A percentile compares a stretch with the other conserved stretches of the same genome.
Evolutionary conservation across 2,888 invertebrate genomes (phyloP).

Genomic region (Volucella zonaria): DNA sequence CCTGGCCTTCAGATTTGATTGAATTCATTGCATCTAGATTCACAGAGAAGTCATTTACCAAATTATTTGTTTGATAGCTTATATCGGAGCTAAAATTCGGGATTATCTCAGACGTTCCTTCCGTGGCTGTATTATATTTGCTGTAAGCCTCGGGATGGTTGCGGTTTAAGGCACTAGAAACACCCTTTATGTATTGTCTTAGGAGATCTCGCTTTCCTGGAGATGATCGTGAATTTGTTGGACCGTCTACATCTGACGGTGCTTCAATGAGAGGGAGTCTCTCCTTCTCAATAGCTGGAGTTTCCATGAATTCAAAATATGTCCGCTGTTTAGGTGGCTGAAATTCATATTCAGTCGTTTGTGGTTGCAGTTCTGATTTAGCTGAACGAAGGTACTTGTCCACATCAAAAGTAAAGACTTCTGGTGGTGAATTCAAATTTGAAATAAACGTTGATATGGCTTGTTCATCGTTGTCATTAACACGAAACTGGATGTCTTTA

Average conservation of each 20-base stretch:
- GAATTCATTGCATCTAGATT: conserved; percentile 58
- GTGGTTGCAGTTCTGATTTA: conserved; percentile 29
- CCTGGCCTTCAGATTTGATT: conserved; percentile 25
- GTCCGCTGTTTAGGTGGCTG: conserved; percentile 55
- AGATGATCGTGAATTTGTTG: conserved; percentile 4
- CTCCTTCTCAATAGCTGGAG: conserved; percentile 65
- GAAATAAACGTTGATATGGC: conserved; percentile 74
- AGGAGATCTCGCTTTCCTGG: conserved; percentile 70
- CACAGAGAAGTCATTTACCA: conserved; percentile 23
- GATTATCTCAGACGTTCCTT: conserved; percentile 34
- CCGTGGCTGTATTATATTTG: not conserved
- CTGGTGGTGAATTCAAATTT: conserved; percentile 74
- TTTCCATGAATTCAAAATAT: conserved; percentile 71
- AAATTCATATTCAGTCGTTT: conserved; percentile 17
- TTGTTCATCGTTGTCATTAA: conserved; percentile 72
- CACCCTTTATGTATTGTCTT: conserved; percentile 74
- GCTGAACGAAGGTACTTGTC: conserved; percentile 72
- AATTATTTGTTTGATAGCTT: conserved; percentile 16
- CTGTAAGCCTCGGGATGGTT: conserved; percentile 4
- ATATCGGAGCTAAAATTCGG: conserved; percentile 25
- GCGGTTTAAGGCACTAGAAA: conserved; percentile 57
- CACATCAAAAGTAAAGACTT: conserved; percentile 75
- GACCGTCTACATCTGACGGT: not conserved
- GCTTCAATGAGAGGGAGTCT: conserved; percentile 55
- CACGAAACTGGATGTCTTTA: conserved; percentile 71